phyloP scores from a whole-genome alignment of 2,797 vertebrate genomes.

The Diplodus sargus region DNA sequence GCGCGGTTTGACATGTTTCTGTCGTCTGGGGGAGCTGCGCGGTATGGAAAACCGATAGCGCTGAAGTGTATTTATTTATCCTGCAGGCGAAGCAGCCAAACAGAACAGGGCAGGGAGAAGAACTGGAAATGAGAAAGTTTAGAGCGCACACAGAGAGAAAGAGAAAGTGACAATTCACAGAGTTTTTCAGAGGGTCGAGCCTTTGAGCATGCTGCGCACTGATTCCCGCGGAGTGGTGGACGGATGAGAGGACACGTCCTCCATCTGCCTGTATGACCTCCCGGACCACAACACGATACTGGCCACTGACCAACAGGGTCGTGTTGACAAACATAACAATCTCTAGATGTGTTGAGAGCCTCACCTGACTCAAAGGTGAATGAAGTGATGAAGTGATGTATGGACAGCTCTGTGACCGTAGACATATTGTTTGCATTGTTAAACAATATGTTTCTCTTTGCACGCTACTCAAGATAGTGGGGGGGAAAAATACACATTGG shows the following conservation, averaged over 20 bases:
- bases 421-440: neutral
- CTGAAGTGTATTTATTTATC: conserved; percentile 80
- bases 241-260: conserved; percentile 69
- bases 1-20: conserved; percentile 76
- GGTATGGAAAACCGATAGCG: conserved; percentile 66
- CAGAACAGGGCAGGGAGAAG: conserved; percentile 51
- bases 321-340: neutral
- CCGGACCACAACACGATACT: conserved; percentile 41
- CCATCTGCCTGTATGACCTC: conserved; percentile 57
- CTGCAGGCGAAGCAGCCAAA: conserved; percentile 67
- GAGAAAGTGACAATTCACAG: conserved; percentile 18
- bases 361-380: neutral
- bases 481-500: neutral
- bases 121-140: conserved; percentile 47
- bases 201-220: conserved; percentile 35
- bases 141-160: conserved; percentile 14
- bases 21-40: conserved; percentile 61
- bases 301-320: conserved; percentile 36
- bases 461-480: neutral
- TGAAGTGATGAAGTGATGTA: too few species aligned
- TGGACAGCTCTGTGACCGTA: neutral
- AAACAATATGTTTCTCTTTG: neutral
- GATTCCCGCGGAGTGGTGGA: conserved; percentile 56
- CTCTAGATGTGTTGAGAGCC: neutral
- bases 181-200: conserved; percentile 44